These are phyloP conservation scores for Bellardia bayeri DNA, from an alignment of 2,888 invertebrate genomes.

Conservation along the genomic window DNA sequence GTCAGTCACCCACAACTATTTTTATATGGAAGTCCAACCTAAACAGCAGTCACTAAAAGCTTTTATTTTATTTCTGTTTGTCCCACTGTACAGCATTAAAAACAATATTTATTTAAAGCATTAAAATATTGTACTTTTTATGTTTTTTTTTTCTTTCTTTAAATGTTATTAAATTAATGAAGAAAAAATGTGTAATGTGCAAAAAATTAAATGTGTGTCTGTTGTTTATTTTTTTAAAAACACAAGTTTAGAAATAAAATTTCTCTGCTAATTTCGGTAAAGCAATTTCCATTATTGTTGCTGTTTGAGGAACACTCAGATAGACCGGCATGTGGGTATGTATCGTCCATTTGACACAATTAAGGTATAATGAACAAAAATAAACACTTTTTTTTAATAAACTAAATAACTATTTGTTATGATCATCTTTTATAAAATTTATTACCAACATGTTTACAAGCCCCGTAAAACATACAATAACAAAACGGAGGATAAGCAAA, in stretches of 20 bases:
- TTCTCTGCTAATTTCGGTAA: constrained; percentile 40
- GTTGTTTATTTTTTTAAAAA: neutral
- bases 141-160: neutral
- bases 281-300: neutral
- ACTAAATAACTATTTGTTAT: neutral
- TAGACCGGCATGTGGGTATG: neutral
- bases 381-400: constrained; percentile 14
- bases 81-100: constrained; percentile 4
- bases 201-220: neutral
- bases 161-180: constrained; percentile 11
- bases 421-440: neutral
- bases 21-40: too few relatives aligned
- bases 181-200: constrained; percentile 12
- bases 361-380: neutral
- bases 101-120: constrained; percentile 37
- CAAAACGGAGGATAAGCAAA: constrained; percentile 4
- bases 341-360: constrained; percentile 13
- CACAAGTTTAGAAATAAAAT: constrained; percentile 12
- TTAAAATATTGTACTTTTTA: neutral
- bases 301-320: neutral
- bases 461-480: neutral
- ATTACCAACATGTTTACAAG: neutral
- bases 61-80: neutral
- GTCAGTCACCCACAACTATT: too few relatives aligned
- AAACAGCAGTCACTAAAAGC: too few relatives aligned